Evolutionary conservation across 2,113 vertebrate genomes (phyloP).

Genomic region (Bungarus multicinctus): DNA sequence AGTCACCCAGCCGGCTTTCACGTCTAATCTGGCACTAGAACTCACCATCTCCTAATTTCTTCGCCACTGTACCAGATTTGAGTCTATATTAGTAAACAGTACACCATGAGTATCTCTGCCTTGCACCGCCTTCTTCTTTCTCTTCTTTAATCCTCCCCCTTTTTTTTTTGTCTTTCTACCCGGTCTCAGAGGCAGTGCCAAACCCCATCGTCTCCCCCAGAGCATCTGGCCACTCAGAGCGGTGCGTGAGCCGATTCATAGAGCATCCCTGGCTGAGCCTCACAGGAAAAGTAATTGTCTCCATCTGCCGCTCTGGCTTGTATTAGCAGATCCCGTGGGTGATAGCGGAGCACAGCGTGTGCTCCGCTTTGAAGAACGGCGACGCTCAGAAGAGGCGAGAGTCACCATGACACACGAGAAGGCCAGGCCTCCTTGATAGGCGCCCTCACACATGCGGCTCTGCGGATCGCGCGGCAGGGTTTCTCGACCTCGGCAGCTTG

Average conservation of each 20-base stretch:
- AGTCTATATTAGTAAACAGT: neutral
- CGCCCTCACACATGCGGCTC: neutral
- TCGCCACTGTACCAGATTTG: neutral
- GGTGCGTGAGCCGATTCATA: neutral
- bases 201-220: neutral
- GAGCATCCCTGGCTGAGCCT: slow-evolving; percentile 21
- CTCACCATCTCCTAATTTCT: neutral
- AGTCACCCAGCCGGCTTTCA: fast-evolving
- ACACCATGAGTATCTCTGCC: fast-evolving
- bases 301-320: slow-evolving; percentile 35
- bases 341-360: slow-evolving; percentile 3
- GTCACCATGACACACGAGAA: neutral
- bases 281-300: slow-evolving; percentile 27
- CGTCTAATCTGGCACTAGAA: neutral
- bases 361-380: slow-evolving; percentile 2
- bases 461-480: neutral
- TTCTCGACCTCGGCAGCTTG: neutral
- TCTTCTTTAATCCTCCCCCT: neutral
- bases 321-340: slow-evolving; percentile 22
- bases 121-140: neutral
- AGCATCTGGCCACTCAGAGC: neutral
- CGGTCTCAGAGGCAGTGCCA: neutral
- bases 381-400: neutral
- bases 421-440: neutral
- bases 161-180: neutral